Evolutionary conservation across 2,888 invertebrate genomes (phyloP).

Genomic region (Lapara coniferarum): DNA sequence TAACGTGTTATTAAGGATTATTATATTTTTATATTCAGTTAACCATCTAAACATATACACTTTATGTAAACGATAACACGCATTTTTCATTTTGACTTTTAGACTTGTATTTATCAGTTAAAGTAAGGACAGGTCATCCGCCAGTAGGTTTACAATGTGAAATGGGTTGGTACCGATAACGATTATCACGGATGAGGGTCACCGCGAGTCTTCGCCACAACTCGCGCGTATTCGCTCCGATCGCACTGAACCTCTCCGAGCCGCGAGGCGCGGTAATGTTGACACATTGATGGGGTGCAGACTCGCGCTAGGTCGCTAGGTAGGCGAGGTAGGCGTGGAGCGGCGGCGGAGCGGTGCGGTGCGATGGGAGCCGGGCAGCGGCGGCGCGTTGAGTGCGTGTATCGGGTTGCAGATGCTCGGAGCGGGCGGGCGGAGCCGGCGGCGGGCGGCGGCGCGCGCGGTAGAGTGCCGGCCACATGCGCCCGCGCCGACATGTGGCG

Average conservation of each 20-base stretch:
- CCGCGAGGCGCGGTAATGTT: slow-evolving; percentile 60
- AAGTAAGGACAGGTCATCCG: neutral
- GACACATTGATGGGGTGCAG: slow-evolving; percentile 45
- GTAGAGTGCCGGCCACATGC: slow-evolving; percentile 78
- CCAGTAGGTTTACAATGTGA: slow-evolving; percentile 28
- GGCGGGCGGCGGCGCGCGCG: slow-evolving; percentile 70
- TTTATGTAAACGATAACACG: neutral
- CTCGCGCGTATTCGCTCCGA: slow-evolving; percentile 77
- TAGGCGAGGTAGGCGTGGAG: slow-evolving; percentile 55
- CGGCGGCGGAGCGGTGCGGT: slow-evolving; percentile 73
- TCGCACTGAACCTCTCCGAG: slow-evolving; percentile 81
- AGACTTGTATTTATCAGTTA: slow-evolving; percentile 8
- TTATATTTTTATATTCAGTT: neutral
- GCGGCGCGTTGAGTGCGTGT: slow-evolving; percentile 73
- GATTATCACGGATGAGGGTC: slow-evolving; percentile 65
- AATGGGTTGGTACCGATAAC: slow-evolving; percentile 73
- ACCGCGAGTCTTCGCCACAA: slow-evolving; percentile 68
- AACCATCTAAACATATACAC: neutral
- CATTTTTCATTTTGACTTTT: slow-evolving; percentile 5
- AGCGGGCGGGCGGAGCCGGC: slow-evolving; percentile 65
- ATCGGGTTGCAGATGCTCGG: slow-evolving; percentile 81
- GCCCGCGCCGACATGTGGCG: slow-evolving; percentile 78
- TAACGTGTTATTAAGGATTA: neutral
- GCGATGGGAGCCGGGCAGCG: slow-evolving; percentile 73
- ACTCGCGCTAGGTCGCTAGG: slow-evolving; percentile 53